Evolutionary conservation across 1,140 invertebrate species (phyloP), one percentile per base, ranked within the genome.

Genomic region (Pachyrhynchus sulphureomaculatus): DNA sequence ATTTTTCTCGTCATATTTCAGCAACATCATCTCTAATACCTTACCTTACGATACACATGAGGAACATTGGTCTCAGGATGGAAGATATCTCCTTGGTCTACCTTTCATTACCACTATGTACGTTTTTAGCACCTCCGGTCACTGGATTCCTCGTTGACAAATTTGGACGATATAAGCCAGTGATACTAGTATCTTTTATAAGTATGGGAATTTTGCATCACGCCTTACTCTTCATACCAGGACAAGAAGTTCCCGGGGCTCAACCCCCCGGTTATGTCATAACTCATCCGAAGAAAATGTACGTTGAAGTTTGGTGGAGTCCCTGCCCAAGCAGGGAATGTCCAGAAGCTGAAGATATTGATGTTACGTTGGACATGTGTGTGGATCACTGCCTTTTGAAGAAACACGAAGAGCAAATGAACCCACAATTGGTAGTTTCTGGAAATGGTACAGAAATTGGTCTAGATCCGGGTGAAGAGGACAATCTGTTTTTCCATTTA

Each of bases 41-140:
- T 0, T 93, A 91, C 74, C 76, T 93, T 60, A 90, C 90, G 0
- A 87, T 93, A 57, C 91, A 92, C 75, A 93, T 93, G 91, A 88
- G 90, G 77, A 88, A 88, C 73, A 86, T 93, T 72, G 91, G 91
- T 53, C 79, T 94, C 17, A 88, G 88, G 17, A 85, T 91, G 52
- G 86, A 89, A 67, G 89, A 94, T 79, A 90, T 91, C 62, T 88
- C 89, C 36, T 85, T 92, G 68, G 89, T 93, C 64, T 93, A 92
- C 77, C 80, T 91, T 66, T 85, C 90, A 9, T 79, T 93, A 65
- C 91, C 91, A 9, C 87, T 92, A 42, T 89, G 89, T 1, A 89
- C 88, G 0, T 89, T 92, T 71, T 72, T 91, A 36, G 89, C 88
- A 68, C 89, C 89, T 15, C 89, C 89, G 17, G 80, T 91, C 44